Evolutionary conservation across 1,140 invertebrate species (phyloP).

Genomic region (Hyles euphorbiae): DNA sequence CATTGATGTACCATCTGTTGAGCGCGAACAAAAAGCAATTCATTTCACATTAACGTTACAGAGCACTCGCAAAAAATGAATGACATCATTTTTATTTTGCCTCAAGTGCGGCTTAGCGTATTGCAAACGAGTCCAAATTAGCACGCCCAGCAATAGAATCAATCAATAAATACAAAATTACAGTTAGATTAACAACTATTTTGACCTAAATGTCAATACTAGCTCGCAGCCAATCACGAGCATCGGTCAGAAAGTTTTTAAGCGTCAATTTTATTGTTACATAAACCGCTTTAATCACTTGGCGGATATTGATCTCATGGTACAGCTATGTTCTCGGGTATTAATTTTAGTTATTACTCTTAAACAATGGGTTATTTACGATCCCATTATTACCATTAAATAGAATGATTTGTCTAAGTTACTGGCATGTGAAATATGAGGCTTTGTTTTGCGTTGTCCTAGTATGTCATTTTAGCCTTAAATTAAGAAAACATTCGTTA

Average conservation of each 20-base stretch:
- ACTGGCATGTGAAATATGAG: no score
- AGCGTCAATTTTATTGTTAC: slow-evolving; percentile 25
- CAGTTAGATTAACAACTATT: slow-evolving; percentile 44
- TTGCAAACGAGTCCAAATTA: slow-evolving; percentile 12
- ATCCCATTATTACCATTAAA: slow-evolving; percentile 6
- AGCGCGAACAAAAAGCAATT: slow-evolving; percentile 54
- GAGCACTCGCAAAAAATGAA: slow-evolving; percentile 48
- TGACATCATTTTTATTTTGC: slow-evolving; percentile 53
- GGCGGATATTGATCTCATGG: slow-evolving; percentile 36
- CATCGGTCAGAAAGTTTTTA: slow-evolving; percentile 15
- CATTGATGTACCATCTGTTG: slow-evolving; percentile 44
- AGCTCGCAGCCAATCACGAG: slow-evolving; percentile 14
- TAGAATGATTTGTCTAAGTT: no score
- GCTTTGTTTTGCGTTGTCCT: no score
- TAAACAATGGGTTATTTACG: slow-evolving; percentile 31
- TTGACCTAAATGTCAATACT: slow-evolving; percentile 38
- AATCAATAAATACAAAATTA: slow-evolving; percentile 44
- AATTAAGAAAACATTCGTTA: no score
- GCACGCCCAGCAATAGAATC: slow-evolving; percentile 26
- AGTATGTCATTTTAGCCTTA: no score
- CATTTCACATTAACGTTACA: slow-evolving; percentile 48
- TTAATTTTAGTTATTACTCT: slow-evolving; percentile 38
- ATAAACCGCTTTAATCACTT: slow-evolving; percentile 24
- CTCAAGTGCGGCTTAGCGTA: slow-evolving; percentile 18
- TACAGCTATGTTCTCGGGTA: slow-evolving; percentile 27